A percentile compares a stretch with the other conserved stretches of the same genome.
phyloP scores from a whole-genome alignment of 1,140 invertebrate species.

The Myzus persicae region DNA sequence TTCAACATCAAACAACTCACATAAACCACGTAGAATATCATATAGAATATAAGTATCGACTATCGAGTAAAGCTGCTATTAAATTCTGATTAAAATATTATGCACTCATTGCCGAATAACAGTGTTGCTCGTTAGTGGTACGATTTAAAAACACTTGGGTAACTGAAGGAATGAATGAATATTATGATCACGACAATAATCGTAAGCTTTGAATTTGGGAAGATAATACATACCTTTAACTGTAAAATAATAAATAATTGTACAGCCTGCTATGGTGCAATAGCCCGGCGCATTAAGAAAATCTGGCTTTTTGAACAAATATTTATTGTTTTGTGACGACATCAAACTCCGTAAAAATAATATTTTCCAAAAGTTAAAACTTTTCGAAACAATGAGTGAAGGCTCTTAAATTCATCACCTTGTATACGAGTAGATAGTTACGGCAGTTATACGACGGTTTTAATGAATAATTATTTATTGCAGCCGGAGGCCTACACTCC shows the following conservation, averaged over 20 bases:
- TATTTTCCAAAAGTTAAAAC: background rate
- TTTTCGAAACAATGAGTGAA: background rate
- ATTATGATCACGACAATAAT: background rate
- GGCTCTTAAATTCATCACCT: background rate
- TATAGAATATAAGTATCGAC: background rate
- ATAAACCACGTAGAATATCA: background rate
- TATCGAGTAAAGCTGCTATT: background rate
- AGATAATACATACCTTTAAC: background rate
- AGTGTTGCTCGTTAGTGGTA: background rate
- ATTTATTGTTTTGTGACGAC: background rate
- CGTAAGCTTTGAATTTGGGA: background rate
- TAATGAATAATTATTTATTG: conserved; percentile 30
- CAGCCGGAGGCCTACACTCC: background rate
- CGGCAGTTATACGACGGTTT: background rate
- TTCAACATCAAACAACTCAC: background rate
- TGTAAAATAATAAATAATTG: no score
- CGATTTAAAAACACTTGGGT: background rate
- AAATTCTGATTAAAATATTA: background rate
- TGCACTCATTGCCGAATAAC: background rate
- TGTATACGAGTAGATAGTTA: background rate
- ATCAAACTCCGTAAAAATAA: background rate
- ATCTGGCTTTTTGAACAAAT: background rate
- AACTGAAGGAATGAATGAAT: background rate
- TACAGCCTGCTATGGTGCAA: no score
- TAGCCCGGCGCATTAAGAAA: no score